These are phyloP conservation scores for Aurelia aurita DNA, from an alignment of 30 jellyfish, hydroid and myxozoan species.

Conservation along the genomic window DNA sequence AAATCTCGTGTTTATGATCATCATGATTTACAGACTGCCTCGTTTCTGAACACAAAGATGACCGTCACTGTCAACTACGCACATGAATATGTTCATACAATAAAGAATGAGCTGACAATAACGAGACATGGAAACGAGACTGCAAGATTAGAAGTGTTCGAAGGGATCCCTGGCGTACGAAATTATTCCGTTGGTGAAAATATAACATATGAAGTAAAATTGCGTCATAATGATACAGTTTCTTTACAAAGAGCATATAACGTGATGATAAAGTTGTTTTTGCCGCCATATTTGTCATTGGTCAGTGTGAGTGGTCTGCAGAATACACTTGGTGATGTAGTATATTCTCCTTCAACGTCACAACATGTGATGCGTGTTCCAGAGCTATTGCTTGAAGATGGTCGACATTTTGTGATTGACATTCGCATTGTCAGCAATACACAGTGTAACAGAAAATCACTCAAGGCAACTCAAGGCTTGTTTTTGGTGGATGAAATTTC, in stretches of 20 bases:
- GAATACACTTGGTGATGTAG: slow-evolving; percentile 12
- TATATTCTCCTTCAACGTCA: slow-evolving; percentile 16
- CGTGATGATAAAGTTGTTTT: slow-evolving; percentile 2
- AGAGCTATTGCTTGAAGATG: slow-evolving; percentile 23
- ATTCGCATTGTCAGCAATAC: slow-evolving; percentile 9
- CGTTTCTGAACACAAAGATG: not conserved
- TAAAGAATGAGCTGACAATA: not conserved
- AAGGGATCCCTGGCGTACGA: not conserved
- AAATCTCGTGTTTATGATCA: slow-evolving; percentile 36
- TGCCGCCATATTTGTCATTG: slow-evolving; percentile 49
- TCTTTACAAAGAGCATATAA: slow-evolving; percentile 45
- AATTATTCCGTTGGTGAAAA: slow-evolving; percentile 40
- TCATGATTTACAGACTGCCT: slow-evolving; percentile 1
- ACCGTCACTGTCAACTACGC: slow-evolving; percentile 22
- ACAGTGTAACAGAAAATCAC: slow-evolving; percentile 1
- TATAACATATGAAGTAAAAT: slow-evolving; percentile 5
- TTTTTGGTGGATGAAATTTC: slow-evolving; percentile 42
- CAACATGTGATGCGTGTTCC: slow-evolving; percentile 13
- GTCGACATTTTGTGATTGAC: not conserved
- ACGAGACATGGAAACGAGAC: slow-evolving; percentile 22
- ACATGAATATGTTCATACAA: slow-evolving; percentile 9
- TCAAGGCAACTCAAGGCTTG: not conserved
- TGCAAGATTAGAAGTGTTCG: not conserved
- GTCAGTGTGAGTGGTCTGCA: slow-evolving; percentile 21
- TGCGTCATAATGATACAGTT: not conserved